phyloP scores from a whole-genome alignment of 92 coral and sea anemone species.

The Parazoanthus atlanticus region DNA sequence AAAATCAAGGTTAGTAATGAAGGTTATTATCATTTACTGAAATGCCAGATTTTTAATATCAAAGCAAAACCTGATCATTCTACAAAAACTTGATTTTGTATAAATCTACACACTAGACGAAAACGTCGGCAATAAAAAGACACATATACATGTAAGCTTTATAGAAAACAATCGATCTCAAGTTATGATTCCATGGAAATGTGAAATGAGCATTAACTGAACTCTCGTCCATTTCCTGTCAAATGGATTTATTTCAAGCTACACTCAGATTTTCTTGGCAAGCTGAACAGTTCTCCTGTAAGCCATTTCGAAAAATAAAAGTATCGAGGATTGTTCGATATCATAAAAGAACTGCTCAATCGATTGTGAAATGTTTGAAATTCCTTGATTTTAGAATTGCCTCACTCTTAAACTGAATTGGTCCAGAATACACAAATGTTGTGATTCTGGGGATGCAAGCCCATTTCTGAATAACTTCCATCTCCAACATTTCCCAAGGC shows the following conservation, averaged over 20 bases:
- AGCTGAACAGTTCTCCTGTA: background rate
- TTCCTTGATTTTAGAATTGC: slow-evolving; percentile 8
- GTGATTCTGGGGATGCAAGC: background rate
- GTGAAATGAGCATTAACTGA: slow-evolving; percentile 6
- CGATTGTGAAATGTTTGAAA: slow-evolving; percentile 29
- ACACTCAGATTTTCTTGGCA: background rate
- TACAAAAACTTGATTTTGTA: background rate
- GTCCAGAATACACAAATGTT: background rate
- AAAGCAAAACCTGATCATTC: background rate
- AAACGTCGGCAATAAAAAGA: background rate
- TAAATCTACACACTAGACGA: background rate
- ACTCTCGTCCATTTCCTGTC: background rate
- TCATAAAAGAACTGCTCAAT: slow-evolving; percentile 21
- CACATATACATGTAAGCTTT: no score
- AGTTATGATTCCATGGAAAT: background rate
- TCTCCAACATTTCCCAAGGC: background rate
- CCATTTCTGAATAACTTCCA: background rate
- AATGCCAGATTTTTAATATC: slow-evolving; percentile 3
- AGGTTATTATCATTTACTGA: background rate
- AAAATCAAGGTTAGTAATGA: background rate
- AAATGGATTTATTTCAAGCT: background rate
- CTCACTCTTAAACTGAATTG: background rate
- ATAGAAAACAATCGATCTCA: background rate
- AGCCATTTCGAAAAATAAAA: background rate
- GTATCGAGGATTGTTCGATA: slow-evolving; percentile 11